A percentile compares a stretch with the other conserved stretches of the same genome.
These are phyloP conservation scores for Diachrysia chrysitis DNA, from an alignment of 2,888 invertebrate genomes.

Conservation along the genomic window DNA sequence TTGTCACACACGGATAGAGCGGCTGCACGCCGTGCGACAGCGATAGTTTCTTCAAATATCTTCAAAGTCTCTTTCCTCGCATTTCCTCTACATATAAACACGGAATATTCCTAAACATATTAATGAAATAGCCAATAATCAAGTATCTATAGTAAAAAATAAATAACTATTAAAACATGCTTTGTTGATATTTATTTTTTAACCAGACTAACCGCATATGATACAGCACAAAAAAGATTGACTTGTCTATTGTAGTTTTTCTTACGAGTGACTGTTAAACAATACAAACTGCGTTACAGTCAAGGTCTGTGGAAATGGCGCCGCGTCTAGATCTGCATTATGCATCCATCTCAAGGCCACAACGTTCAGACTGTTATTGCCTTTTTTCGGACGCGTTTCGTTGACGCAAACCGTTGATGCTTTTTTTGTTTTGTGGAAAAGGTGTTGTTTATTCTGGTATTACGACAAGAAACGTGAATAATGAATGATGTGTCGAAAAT, in stretches of 20 bases:
- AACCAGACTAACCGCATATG: not conserved
- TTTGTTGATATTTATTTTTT: not conserved
- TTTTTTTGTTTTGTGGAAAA: conserved; percentile 20
- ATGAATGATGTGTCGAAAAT: not conserved
- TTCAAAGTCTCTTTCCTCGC: no score
- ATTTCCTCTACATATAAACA: no score
- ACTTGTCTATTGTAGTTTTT: not conserved
- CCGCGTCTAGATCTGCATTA: conserved; percentile 55
- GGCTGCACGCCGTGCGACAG: no score
- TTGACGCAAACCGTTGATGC: conserved; percentile 42
- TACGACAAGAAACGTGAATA: conserved; percentile 15
- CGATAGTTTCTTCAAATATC: no score
- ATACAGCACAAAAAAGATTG: not conserved
- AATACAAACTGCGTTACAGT: conserved; percentile 30
- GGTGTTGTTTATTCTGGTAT: conserved; percentile 17
- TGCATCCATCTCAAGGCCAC: conserved; percentile 64
- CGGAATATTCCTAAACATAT: no score
- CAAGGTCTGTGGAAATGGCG: conserved; percentile 52
- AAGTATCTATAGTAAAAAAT: no score
- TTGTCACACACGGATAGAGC: no score
- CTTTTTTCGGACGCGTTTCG: conserved; percentile 43
- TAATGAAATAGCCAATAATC: no score
- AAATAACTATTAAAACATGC: not conserved
- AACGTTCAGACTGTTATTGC: conserved; percentile 55
- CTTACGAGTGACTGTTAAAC: conserved; percentile 1